Percentiles rank a stretch among this genome's conserved stretches.
Conservation (phyloP, 2,113 vertebrate genomes). For the Pterophyllum scalare region DNA sequence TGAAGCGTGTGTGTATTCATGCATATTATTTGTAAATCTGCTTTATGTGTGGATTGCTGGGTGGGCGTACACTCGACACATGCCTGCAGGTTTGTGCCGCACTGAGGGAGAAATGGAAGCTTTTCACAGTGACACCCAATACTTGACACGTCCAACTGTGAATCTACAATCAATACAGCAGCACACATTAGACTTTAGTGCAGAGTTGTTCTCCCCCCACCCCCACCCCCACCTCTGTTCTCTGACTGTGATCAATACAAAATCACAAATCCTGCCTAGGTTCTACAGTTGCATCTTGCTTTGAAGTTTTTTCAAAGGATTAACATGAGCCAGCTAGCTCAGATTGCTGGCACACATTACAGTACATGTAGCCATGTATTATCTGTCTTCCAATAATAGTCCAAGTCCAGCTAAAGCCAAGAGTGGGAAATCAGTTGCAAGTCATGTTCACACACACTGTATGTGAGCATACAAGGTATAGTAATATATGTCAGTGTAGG, state of each 20-base stretch:
- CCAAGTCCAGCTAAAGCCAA: slow-evolving; percentile 9
- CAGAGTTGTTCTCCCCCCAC: slow-evolving; percentile 15
- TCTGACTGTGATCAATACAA: slow-evolving; percentile 53
- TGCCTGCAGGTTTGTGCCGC: slow-evolving; percentile 45
- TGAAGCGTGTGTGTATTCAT: not conserved
- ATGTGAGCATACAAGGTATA: slow-evolving; percentile 15
- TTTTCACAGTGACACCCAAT: slow-evolving; percentile 67
- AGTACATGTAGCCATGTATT: slow-evolving; percentile 18
- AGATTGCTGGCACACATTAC: slow-evolving; percentile 13
- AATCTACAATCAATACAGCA: slow-evolving; percentile 54
- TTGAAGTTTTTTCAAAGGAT: slow-evolving; percentile 40
- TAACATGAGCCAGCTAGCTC: slow-evolving; percentile 3
- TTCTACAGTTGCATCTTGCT: slow-evolving; percentile 34
- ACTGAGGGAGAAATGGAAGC: slow-evolving; percentile 38
- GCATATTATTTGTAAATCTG: not conserved
- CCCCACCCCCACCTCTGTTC: slow-evolving; percentile 19
- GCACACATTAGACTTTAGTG: slow-evolving; percentile 33
- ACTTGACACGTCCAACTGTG: slow-evolving; percentile 51
- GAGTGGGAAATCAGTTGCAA: slow-evolving; percentile 33
- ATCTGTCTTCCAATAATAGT: slow-evolving; percentile 17
- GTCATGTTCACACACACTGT: slow-evolving; percentile 14
- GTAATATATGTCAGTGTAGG: not conserved
- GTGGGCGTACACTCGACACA: slow-evolving; percentile 42
- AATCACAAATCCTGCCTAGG: slow-evolving; percentile 30
- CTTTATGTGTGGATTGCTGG: slow-evolving; percentile 18